A percentile compares a stretch with the other conserved stretches of the same genome.
These are phyloP conservation scores for Drosophila ficusphila DNA, from an alignment of 1,140 invertebrate genomes.

Conservation along the genomic window DNA sequence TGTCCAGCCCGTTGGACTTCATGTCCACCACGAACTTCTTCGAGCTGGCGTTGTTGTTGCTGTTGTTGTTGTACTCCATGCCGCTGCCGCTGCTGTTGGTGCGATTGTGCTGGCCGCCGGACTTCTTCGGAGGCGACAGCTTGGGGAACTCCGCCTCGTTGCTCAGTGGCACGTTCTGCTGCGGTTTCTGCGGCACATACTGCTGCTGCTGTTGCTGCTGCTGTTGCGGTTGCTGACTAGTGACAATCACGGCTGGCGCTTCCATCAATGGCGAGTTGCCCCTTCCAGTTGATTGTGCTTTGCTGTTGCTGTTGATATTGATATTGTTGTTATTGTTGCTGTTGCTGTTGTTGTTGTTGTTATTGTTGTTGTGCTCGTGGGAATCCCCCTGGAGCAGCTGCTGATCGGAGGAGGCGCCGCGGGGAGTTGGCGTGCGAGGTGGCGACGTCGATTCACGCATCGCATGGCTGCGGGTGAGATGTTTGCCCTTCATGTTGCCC, in stretches of 20 bases:
- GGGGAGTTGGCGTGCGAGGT: conserved; percentile 88
- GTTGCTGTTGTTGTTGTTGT: conserved; percentile 49
- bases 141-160: conserved; percentile 83
- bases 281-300: conserved; percentile 75
- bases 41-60: too few relatives aligned
- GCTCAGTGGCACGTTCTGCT: conserved; percentile 69
- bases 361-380: conserved; percentile 62
- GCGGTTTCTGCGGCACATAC: conserved; percentile 38
- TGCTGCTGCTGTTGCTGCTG: conserved; percentile 70
- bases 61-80: conserved; percentile 65
- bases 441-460: conserved; percentile 94
- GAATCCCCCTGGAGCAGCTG: conserved; percentile 58
- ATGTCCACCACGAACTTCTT: conserved; percentile 68
- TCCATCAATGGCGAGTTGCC: conserved; percentile 84
- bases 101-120: conserved; percentile 66
- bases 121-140: conserved; percentile 81
- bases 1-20: conserved; percentile 63
- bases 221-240: conserved; percentile 78
- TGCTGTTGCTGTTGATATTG: conserved; percentile 53
- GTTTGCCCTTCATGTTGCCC: conserved; percentile 91
- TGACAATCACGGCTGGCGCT: conserved; percentile 81
- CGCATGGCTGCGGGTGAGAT: conserved; percentile 94
- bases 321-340: conserved; percentile 55
- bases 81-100: conserved; percentile 70
- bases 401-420: conserved; percentile 69